phyloP scores from a whole-genome alignment of 1,140 invertebrate genomes.

The Brachionus paranguensis region DNA sequence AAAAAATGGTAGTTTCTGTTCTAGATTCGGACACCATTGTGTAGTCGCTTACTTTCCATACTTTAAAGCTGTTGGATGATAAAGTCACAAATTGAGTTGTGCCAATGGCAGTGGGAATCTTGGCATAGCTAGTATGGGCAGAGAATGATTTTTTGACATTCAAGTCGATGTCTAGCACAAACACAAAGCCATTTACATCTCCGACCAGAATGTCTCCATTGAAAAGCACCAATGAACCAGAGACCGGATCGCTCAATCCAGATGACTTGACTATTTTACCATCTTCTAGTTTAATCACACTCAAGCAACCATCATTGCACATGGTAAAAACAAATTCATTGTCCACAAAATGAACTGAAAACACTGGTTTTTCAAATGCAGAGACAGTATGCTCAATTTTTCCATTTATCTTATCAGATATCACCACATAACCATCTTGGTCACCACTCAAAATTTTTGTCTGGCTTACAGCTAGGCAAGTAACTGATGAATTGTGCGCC shows the following conservation, averaged over 20 bases:
- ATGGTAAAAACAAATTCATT: not conserved
- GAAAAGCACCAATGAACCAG: not conserved
- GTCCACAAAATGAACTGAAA: not conserved
- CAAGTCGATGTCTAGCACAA: not conserved
- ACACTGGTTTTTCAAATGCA: not conserved
- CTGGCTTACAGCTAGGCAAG: not conserved
- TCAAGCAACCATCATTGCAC: not conserved
- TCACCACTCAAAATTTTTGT: not conserved
- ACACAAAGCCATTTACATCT: not conserved
- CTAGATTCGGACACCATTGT: not conserved
- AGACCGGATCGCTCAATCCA: not conserved
- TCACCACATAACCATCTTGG: not conserved
- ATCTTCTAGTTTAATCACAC: not conserved
- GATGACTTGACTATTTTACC: not conserved
- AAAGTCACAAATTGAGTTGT: not conserved
- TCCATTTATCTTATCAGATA: not conserved
- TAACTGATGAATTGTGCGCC: not conserved
- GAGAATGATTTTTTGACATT: not conserved
- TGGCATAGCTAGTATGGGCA: not conserved
- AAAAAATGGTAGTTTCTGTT: not conserved
- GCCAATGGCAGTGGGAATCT: not conserved
- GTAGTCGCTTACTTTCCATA: not conserved
- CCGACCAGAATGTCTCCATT: not conserved
- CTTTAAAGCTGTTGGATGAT: not conserved
- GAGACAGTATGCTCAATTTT: not conserved